Evolutionary conservation across 2,888 invertebrate genomes (phyloP).

Genomic region (Drosophila falleni): DNA sequence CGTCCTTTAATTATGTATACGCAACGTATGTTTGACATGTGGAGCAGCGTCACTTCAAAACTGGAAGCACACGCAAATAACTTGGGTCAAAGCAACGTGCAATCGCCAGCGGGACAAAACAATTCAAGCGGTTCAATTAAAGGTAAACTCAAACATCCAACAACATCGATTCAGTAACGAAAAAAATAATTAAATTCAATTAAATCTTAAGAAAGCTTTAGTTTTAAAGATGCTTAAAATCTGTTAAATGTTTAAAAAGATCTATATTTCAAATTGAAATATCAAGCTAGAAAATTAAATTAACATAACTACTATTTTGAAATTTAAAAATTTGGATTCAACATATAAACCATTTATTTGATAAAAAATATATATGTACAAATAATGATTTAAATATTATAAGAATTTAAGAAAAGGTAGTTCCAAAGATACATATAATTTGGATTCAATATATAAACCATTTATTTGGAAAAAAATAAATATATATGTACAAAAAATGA

Average conservation of each 20-base stretch:
- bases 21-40: conserved; percentile 86
- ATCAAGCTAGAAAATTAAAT: neutral
- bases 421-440: too few species aligned
- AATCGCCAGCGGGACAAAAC: conserved; percentile 85
- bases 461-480: too few species aligned
- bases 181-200: neutral
- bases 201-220: neutral
- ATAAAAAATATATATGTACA: too few species aligned
- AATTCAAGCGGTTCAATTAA: conserved; percentile 86
- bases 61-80: conserved; percentile 86
- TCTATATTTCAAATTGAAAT: neutral
- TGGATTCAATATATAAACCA: too few species aligned
- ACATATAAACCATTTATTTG: too few species aligned
- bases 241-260: neutral
- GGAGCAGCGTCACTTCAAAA: conserved; percentile 86
- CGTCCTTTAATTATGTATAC: conserved; percentile 85
- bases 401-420: too few species aligned
- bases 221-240: conserved; percentile 1
- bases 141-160: conserved; percentile 76
- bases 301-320: too few species aligned
- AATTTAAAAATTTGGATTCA: too few species aligned
- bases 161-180: neutral
- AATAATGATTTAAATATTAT: too few species aligned
- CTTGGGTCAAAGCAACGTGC: conserved; percentile 86
- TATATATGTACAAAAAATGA: too few species aligned